Evolutionary conservation across 1,140 invertebrate genomes (phyloP).

Genomic region (Bombus sylvicola): DNA sequence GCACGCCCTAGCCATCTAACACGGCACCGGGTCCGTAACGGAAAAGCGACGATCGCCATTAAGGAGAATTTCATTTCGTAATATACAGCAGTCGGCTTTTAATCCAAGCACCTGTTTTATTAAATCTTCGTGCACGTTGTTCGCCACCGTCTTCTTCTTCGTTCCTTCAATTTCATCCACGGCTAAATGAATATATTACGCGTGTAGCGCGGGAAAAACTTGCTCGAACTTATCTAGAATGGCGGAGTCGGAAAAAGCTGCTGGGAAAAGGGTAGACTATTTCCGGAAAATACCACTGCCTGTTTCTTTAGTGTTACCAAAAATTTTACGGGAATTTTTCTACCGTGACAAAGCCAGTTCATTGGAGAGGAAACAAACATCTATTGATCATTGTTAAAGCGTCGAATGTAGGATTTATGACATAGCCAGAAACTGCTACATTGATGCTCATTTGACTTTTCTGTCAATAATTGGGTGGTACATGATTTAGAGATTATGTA

Average conservation of each 20-base stretch:
- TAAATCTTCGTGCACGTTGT: not conserved
- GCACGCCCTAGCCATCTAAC: too few species aligned
- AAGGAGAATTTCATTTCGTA: slow-evolving; percentile 10
- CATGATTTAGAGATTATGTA: not conserved
- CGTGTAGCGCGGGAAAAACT: slow-evolving; percentile 27
- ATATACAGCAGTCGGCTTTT: slow-evolving; percentile 18
- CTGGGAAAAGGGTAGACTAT: not conserved
- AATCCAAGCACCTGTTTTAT: slow-evolving; percentile 6
- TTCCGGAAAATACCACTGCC: not conserved
- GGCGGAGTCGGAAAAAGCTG: too few species aligned
- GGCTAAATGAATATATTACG: slow-evolving; percentile 27
- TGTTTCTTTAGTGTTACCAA: not conserved
- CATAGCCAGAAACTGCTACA: not conserved
- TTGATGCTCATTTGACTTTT: too few species aligned
- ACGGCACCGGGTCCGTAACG: not conserved
- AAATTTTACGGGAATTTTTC: not conserved
- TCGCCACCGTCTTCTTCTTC: not conserved
- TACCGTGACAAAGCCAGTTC: not conserved
- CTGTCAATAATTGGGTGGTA: too few species aligned
- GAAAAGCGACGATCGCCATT: too few species aligned
- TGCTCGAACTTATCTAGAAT: slow-evolving; percentile 9
- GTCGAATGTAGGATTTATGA: not conserved
- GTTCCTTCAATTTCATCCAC: not conserved
- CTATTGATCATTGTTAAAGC: too few species aligned
- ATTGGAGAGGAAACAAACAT: too few species aligned